Percentiles rank a stretch among this genome's conserved stretches.
phyloP scores from a whole-genome alignment of 1,140 invertebrate genomes.

The Polypedilum pembai region DNA sequence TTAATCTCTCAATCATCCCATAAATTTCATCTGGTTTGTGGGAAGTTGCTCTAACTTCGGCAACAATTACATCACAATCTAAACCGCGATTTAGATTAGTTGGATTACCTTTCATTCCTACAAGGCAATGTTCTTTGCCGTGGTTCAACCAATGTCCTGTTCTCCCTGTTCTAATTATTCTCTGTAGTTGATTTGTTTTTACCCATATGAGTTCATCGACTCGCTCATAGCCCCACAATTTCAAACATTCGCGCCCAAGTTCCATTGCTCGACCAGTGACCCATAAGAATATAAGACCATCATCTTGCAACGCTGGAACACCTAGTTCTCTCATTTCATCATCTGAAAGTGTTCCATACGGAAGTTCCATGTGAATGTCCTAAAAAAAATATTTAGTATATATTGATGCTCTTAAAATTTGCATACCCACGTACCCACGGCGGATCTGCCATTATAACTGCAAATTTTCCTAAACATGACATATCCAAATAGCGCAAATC shows the following conservation, averaged over 20 bases:
- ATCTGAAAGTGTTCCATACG: constrained; percentile 98
- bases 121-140: constrained; percentile 96
- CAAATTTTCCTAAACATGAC: constrained; percentile 89
- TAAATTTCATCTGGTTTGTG: constrained; percentile 99
- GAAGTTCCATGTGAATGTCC: constrained; percentile 56
- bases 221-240: constrained; percentile 90
- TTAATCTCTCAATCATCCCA: constrained; percentile 78
- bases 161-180: constrained; percentile 92
- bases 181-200: constrained; percentile 95
- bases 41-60: constrained; percentile 93
- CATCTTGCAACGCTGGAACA: constrained; percentile 83
- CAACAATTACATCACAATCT: constrained; percentile 97
- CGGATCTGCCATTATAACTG: constrained; percentile 92
- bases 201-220: constrained; percentile 99
- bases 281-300: constrained; percentile 95
- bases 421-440: constrained; percentile 91
- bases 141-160: constrained; percentile 98
- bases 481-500: constrained; percentile 93
- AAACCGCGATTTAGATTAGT: constrained; percentile 84
- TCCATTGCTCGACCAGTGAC: constrained; percentile 98
- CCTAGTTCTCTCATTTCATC: constrained; percentile 96
- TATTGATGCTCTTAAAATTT: neutral
- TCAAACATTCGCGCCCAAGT: constrained; percentile 83
- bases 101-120: constrained; percentile 93
- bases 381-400: constrained; percentile 34